Base-by-base conservation (phyloP, 2,888 invertebrate genomes). In the Zygothrica quintamaculata region DNA sequence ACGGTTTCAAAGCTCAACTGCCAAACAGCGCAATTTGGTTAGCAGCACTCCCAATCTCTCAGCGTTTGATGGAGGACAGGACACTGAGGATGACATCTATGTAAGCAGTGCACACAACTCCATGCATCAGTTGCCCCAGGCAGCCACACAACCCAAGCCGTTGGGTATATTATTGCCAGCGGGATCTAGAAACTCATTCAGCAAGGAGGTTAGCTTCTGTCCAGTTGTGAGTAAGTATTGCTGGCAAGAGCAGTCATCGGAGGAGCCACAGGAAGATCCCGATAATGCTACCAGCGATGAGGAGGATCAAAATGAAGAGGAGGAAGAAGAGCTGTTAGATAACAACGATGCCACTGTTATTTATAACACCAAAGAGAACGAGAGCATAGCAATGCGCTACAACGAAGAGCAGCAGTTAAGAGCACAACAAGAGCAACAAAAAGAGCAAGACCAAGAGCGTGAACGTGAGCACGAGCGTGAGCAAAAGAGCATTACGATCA, bases 211-310 rank as follows among this genome's bases (percentile, higher is more conserved):
- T 22, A 95, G 95, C 82, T 96, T 96, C 89, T 95, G 94, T 77
- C 95, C 95, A 2, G 94, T 96, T 48, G 95, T 96, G 9, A 94
- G 95, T 43, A 95, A 96, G 91, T 95, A 96, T 64, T 94, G 94
- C 88, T 96, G 96, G 95, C 93, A 94, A 73, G 94, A 95, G 81
- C 92, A 92, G 65, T 93, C 93, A 59, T 93, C 92, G 3, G 90
- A 91, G 61, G 90, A 91, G 62, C 88, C 78, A 1, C 55, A 53
- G 6, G 74, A 76, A 46, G 80, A 74, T 18, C 64, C 64, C 1
- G 80, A 74, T 18, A 61, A 65, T 1, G 31, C 18, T 1, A 50
- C 34, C 34, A 69, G 65, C 25, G 75, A 61, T 26, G 74, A 69
- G 25, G 52, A 65, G 34, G 60, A 71, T 39, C 39, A 61, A 12